Evolutionary conservation across 2,113 vertebrate genomes (phyloP), one percentile per base, ranked within the genome.

Genomic region (Phylloscopus whistleri): DNA sequence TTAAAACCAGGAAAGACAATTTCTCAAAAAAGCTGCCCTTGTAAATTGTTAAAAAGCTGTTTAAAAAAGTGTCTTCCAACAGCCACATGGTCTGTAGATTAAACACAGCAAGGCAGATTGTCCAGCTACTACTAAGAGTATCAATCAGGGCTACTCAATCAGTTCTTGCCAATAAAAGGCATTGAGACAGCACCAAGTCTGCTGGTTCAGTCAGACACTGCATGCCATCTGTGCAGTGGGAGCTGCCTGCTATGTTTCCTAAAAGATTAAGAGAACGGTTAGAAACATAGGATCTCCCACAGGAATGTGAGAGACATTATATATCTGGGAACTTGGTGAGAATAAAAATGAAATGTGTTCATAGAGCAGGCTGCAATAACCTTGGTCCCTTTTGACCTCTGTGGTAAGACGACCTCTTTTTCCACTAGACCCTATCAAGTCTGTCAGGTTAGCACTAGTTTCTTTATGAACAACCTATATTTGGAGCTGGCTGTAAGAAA

Each of bases 81-180:
- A 95, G 75, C 91, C 94, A 94, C 96, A 91, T 95, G 90, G 84
- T 86, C 95, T 95, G 72, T 73, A n/a, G 78, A 94, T 95, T 97
- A 94, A 97, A 95, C 95, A 94, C 58, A 94, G 74, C 93, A 91
- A 95, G 68, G 94, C 96, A 97, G 95, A 96, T 95, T 97, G 94
- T 94, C 95, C 94, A 96, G 53, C 74, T 93, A 96, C 55, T 86
- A 90, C 78, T 83, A 77, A 41, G 72, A 83, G 91, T 96, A 97
- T 94, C 84, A 90, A 37, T 96, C 87, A 94, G 85, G 90, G 72
- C 82, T 90, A 85, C 63, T 95, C 84, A 86, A 84, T 90, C 91
- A 78, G 19, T 84, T 75, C 68, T 89, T 88, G 80, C 94, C 93
- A 93, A 92, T 93, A 75, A 84, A 91, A 92, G 43, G 64, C 90